Conservation (phyloP, 2,888 invertebrate species). For the Yponomeuta evonymella region DNA sequence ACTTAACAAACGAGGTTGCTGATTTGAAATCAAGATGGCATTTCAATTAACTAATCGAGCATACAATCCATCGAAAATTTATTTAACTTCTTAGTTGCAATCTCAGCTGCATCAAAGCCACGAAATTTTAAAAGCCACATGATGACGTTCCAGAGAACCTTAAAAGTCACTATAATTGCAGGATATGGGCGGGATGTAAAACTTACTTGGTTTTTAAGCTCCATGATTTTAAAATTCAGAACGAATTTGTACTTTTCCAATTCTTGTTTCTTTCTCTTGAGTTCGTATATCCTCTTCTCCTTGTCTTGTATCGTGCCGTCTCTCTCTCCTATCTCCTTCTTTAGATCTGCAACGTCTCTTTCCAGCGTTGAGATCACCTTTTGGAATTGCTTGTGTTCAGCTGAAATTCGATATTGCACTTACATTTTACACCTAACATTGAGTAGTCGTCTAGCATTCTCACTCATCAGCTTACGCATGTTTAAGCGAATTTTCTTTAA, state of each 20-base stretch:
- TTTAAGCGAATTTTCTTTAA: too few relatives aligned
- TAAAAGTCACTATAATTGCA: conserved; percentile 9
- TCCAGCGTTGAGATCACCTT: conserved; percentile 83
- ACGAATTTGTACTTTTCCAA: conserved; percentile 95
- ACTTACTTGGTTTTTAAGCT: conserved; percentile 82
- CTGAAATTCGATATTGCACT: conserved; percentile 33
- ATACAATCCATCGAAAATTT: too few relatives aligned
- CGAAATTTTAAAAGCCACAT: background rate
- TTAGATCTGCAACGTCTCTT: conserved; percentile 86
- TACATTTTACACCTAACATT: too few relatives aligned
- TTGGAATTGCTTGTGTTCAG: conserved; percentile 84
- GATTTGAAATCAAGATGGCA: too few relatives aligned
- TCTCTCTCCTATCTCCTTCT: conserved; percentile 89
- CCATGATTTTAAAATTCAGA: conserved; percentile 91
- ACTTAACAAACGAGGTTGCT: too few relatives aligned
- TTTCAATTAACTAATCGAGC: too few relatives aligned
- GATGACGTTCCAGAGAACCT: background rate
- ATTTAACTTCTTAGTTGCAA: too few relatives aligned
- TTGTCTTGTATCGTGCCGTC: conserved; percentile 90
- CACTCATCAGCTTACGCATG: too few relatives aligned
- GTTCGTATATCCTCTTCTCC: conserved; percentile 88
- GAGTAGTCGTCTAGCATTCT: too few relatives aligned
- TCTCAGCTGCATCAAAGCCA: too few relatives aligned
- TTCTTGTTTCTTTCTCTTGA: conserved; percentile 90
- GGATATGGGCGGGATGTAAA: conserved; percentile 18